Base-by-base conservation (phyloP, 2,888 invertebrate genomes). In the Trisateles emortualis region DNA sequence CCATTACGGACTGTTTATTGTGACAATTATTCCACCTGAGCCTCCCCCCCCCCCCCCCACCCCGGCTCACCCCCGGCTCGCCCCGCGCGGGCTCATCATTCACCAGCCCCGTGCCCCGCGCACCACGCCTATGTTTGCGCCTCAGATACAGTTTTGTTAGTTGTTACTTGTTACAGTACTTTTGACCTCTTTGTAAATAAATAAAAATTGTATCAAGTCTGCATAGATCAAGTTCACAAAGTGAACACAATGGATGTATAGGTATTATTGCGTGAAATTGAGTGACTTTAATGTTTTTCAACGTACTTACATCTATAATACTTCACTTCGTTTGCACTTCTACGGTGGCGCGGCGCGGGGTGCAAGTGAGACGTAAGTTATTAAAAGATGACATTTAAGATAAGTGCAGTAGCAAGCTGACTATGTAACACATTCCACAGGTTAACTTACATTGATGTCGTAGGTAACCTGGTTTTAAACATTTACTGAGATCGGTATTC, bases 1-100 rank as follows among this genome's bases (percentile, higher is more conserved):
- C 89, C 86, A 88, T 90, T 89, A 88, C 83, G 66, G 78, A 77
- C 81, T 87, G 88, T 90, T 89, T 89, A 89, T 88, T 84, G 88
- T 87, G 86, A 87, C 89, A 88, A 88, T 87, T 86, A 87, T 84
- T 82, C 78, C 70, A 61, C 71, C 72, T 67, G 69, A 62, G 55
- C 60, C 51, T 43, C 36, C 55, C 61, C 58, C 50, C 49, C 52
- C 55, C 44, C 55, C 49, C 58, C 53, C 49, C 62, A 26, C 60
- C 62, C 55, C 6, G n/a, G n/a, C n/a, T n/a, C n/a, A n/a, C 65
- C 57, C 42, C 32, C 44, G 16, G 42, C 43, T 38, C 36, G 32
- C 44, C 38, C 52, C 11, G 33, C 26, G 32, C 43, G 43, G 29
- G 46, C 62, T 47, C 63, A 63, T 64, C 60, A 59, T 61, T 69